phyloP scores from a whole-genome alignment of 2,888 invertebrate species.

The Phyllotreta striolata region DNA sequence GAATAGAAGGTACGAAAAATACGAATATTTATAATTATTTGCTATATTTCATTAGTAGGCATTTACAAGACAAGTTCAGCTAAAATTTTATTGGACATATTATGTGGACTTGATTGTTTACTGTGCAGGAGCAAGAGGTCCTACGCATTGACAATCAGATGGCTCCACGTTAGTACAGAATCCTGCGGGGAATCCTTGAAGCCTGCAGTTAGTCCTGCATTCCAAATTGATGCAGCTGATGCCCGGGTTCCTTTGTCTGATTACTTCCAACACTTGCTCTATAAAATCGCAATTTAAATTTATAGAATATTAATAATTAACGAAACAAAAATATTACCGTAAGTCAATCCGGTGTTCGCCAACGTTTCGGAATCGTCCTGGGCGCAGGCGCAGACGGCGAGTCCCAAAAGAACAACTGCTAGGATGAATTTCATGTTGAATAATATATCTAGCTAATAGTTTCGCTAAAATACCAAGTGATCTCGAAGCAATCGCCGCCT shows the following conservation, averaged over 20 bases:
- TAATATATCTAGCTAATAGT: no score
- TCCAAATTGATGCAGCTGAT: slow-evolving; percentile 2
- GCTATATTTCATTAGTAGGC: no score
- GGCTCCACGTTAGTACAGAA: background rate
- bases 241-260: slow-evolving; percentile 1
- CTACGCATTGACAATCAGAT: background rate
- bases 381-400: slow-evolving; percentile 3
- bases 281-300: background rate
- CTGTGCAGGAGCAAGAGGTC: background rate
- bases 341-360: background rate
- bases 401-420: background rate
- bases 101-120: background rate
- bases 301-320: no score
- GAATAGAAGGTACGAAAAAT: no score
- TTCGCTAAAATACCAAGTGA: no score
- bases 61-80: no score
- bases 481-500: no score
- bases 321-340: background rate
- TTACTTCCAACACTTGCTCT: slow-evolving; percentile 11
- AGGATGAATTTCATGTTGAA: no score
- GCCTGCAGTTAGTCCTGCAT: slow-evolving; percentile 1
- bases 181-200: slow-evolving; percentile 3
- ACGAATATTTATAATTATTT: no score
- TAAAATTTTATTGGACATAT: background rate
- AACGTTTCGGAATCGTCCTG: background rate